Conservation (phyloP, 1,140 invertebrate genomes). For the Drosophila sp. region DNA sequence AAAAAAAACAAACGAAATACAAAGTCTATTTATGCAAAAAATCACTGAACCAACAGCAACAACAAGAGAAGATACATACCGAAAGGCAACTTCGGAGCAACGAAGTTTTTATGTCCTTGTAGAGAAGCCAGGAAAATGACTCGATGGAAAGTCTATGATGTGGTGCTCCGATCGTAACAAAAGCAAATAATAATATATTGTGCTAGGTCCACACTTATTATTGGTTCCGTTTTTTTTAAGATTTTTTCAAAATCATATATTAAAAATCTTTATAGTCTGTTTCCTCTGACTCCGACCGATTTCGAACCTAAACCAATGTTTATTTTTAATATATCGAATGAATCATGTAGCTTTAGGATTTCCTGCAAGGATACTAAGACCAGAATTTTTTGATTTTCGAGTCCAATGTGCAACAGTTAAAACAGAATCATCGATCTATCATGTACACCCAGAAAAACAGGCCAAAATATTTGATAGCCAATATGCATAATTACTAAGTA, state of each 20-base stretch:
- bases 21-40: constrained; percentile 73
- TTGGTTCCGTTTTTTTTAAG: too few species aligned
- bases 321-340: too few species aligned
- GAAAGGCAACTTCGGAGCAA: neutral
- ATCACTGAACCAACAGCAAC: constrained; percentile 64
- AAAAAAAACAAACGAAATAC: constrained; percentile 37
- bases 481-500: constrained; percentile 45
- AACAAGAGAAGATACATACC: constrained; percentile 33
- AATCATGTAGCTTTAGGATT: too few species aligned
- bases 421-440: constrained; percentile 59
- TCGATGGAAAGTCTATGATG: too few species aligned
- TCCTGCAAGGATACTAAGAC: constrained; percentile 7
- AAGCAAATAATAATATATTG: too few species aligned
- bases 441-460: constrained; percentile 36
- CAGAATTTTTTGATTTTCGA: constrained; percentile 50
- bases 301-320: too few species aligned
- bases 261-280: too few species aligned
- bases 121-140: neutral
- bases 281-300: too few species aligned
- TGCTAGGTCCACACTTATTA: too few species aligned
- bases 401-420: constrained; percentile 40
- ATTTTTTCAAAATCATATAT: too few species aligned
- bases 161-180: too few species aligned
- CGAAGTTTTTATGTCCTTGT: constrained; percentile 1
- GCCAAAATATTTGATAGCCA: constrained; percentile 78